Evolutionary conservation across 1,140 invertebrate genomes (phyloP), one percentile per base, ranked within the genome.

Genomic region (Yoshiicerus persimilis): DNA sequence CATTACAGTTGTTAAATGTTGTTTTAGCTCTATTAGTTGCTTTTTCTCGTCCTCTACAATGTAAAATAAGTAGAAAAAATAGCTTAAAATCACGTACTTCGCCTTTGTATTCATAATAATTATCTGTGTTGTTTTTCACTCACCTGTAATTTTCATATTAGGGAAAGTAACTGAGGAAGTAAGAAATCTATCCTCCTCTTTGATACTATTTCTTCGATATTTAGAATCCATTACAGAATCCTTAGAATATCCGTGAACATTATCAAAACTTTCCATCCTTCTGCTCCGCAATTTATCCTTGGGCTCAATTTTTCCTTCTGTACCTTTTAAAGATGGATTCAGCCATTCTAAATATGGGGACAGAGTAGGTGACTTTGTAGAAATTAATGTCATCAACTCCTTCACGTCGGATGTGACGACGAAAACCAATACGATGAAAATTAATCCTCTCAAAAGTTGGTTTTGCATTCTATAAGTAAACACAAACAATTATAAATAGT

Each of bases 41-140:
- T 89, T 62, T 41, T 90, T 90, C 30, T 90, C 89, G 3, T 89
- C 87, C 0, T 87, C 89, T 90, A 80, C n/a, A n/a, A n/a, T n/a
- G 4, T 66, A 88, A 16, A 86, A 86, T 64, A 1, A 64, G 34
- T 34, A 11, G 11, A 41, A 70, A 84, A 84, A 36, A 39, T 64
- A 56, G 20, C 6, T 56, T 56, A 5, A 56, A 56, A 56, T 56
- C 47, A 56, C 47, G 20, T 56, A 56, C 9, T 56, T 20, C 6
- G 47, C 2, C 16, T 56, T 56, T 20, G 1, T 20, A 5, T n/a
- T n/a, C 0, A 20, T 56, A 56, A 20, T 16, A n/a, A 56, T 56
- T 16, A 56, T n/a, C 5, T n/a, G n/a, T n/a, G n/a, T n/a, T n/a
- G n/a, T n/a, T n/a, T 56, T 5, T 56, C 36, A 36, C 34, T 80